phyloP scores from a whole-genome alignment of 2,113 vertebrate genomes.

The Catharus bicknelli region DNA sequence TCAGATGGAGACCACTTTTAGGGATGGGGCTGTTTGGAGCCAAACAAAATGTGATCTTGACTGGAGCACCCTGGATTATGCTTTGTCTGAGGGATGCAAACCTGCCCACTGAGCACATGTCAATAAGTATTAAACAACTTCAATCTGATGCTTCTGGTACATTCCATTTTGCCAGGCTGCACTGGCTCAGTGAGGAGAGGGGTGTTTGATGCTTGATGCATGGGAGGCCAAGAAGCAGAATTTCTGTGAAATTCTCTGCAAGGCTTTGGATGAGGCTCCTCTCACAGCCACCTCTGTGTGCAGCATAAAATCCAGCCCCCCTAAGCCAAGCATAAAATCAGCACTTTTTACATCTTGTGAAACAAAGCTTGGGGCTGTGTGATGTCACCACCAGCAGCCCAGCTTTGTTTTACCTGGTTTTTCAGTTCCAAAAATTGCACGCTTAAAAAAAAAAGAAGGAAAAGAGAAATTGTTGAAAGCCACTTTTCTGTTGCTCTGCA shows the following conservation, averaged over 20 bases:
- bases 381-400: not conserved
- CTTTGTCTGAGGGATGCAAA: not conserved
- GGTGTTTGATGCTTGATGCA: not conserved
- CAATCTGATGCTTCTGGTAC: not conserved
- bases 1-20: not conserved
- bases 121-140: not conserved
- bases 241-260: not conserved
- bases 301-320: not conserved
- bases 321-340: not conserved
- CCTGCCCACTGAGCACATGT: not conserved
- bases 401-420: not conserved
- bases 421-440: not conserved
- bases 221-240: not conserved
- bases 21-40: not conserved
- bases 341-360: not conserved
- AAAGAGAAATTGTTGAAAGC: not conserved
- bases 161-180: not conserved
- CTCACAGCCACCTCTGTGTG: not conserved
- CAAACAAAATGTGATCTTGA: not conserved
- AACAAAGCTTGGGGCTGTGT: not conserved
- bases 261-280: not conserved
- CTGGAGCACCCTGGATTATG: not conserved
- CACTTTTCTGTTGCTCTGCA: conserved; percentile 5
- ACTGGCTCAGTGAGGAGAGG: not conserved
- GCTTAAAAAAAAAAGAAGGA: not conserved